Evolutionary conservation across 2,797 vertebrate genomes (phyloP).

Genomic region (Chaunax sp.): DNA sequence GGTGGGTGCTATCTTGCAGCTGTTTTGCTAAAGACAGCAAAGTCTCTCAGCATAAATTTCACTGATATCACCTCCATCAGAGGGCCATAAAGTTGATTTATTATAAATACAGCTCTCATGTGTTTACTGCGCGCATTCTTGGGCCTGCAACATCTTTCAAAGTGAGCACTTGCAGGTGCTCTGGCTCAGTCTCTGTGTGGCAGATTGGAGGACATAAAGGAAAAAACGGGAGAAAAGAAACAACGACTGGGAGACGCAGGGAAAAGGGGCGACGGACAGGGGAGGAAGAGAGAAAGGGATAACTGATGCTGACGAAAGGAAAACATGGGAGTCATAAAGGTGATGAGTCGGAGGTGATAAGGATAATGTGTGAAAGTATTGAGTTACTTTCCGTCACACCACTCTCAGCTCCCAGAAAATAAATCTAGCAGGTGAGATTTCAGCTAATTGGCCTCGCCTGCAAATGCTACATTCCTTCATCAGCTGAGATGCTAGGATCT

Average conservation of each 20-base stretch:
- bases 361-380: slow-evolving; percentile 68
- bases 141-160: slow-evolving; percentile 91
- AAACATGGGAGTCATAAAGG: slow-evolving; percentile 66
- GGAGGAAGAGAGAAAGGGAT: slow-evolving; percentile 41
- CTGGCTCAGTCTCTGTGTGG: slow-evolving; percentile 72
- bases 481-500: slow-evolving; percentile 13
- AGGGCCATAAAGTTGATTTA: slow-evolving; percentile 99
- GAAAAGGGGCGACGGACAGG: slow-evolving; percentile 1
- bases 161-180: slow-evolving; percentile 96
- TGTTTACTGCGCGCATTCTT: slow-evolving; percentile 99
- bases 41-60: slow-evolving; percentile 94
- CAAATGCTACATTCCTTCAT: slow-evolving; percentile 30
- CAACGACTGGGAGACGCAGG: slow-evolving; percentile 17
- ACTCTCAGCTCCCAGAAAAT: slow-evolving; percentile 47
- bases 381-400: slow-evolving; percentile 56
- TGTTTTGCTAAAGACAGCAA: slow-evolving; percentile 87
- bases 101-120: slow-evolving; percentile 97
- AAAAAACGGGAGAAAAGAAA: slow-evolving; percentile 40
- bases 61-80: slow-evolving; percentile 97
- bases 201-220: slow-evolving; percentile 71
- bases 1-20: slow-evolving; percentile 85
- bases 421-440: slow-evolving; percentile 56
- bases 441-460: slow-evolving; percentile 35
- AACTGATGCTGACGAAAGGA: slow-evolving; percentile 56
- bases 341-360: slow-evolving; percentile 62